phyloP scores from a whole-genome alignment of 2,888 invertebrate species.

The Cyrtodaria siliqua region DNA sequence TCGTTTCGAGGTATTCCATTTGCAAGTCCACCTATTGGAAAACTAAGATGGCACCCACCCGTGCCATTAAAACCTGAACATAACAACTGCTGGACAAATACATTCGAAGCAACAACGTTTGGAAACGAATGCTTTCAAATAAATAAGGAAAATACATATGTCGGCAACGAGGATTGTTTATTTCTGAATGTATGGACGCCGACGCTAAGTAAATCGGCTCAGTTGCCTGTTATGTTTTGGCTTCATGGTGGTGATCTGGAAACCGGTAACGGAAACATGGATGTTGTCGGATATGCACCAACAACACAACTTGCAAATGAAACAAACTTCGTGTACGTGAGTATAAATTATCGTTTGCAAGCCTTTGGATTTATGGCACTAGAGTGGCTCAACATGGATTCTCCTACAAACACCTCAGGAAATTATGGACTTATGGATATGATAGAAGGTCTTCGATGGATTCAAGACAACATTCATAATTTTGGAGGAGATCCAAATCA shows the following conservation, averaged over 20 bases:
- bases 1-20: constrained; percentile 77
- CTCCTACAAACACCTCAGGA: constrained; percentile 63
- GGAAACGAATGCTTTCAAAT: background rate
- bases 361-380: constrained; percentile 92
- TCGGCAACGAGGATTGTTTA: constrained; percentile 76
- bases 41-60: constrained; percentile 68
- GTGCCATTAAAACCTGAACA: constrained; percentile 14
- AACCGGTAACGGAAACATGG: constrained; percentile 62
- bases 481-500: constrained; percentile 65
- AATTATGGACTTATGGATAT: constrained; percentile 79
- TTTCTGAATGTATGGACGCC: too few species aligned
- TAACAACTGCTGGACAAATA: constrained; percentile 67
- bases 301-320: constrained; percentile 92
- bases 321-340: constrained; percentile 93
- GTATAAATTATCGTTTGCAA: constrained; percentile 93
- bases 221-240: constrained; percentile 82
- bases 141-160: background rate
- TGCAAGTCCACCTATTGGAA: constrained; percentile 65
- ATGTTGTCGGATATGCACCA: constrained; percentile 86
- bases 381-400: constrained; percentile 54
- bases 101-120: constrained; percentile 43
- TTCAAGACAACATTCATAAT: too few species aligned
- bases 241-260: constrained; percentile 79
- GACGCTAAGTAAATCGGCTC: too few species aligned
- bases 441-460: constrained; percentile 70